These are phyloP conservation scores for Ispidina lecontei DNA, from an alignment of 2,797 vertebrate species.

Conservation along the genomic window DNA sequence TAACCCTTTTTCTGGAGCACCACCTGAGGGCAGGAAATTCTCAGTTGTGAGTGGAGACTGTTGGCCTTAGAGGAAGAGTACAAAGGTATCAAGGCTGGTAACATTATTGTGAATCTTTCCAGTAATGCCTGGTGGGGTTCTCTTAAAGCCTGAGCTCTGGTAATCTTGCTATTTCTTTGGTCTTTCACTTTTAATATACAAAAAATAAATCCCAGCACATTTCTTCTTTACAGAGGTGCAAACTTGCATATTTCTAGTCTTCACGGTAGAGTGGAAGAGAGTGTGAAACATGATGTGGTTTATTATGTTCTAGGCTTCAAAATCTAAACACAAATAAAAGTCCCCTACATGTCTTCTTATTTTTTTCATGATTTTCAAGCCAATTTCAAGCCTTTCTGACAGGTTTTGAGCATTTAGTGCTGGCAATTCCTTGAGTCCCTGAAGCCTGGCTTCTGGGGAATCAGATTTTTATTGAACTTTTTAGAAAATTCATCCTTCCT, in stretches of 20 bases:
- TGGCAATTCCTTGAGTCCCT: background rate
- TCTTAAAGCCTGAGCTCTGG: background rate
- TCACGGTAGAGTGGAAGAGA: background rate
- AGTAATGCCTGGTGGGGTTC: background rate
- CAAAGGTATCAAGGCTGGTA: background rate
- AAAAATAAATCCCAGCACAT: background rate
- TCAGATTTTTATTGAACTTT: background rate
- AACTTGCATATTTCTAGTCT: background rate
- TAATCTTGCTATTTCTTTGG: background rate
- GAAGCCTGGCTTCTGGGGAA: background rate
- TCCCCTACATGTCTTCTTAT: background rate
- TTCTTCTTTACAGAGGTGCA: background rate
- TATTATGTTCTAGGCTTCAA: background rate
- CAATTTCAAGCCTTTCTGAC: background rate
- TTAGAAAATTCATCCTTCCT: background rate
- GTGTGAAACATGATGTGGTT: background rate
- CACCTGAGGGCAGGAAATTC: background rate
- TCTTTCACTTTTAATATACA: rapidly evolving
- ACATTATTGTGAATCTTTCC: background rate
- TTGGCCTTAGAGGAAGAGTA: background rate
- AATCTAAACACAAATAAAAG: background rate
- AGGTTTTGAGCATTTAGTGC: background rate
- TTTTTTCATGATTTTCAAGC: background rate
- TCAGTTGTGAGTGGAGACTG: background rate
- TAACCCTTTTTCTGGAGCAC: background rate